Evolutionary conservation across 64 coral and sea anemone genomes (phyloP), one percentile per base, ranked within the genome.

Genomic region (Actinia equina): DNA sequence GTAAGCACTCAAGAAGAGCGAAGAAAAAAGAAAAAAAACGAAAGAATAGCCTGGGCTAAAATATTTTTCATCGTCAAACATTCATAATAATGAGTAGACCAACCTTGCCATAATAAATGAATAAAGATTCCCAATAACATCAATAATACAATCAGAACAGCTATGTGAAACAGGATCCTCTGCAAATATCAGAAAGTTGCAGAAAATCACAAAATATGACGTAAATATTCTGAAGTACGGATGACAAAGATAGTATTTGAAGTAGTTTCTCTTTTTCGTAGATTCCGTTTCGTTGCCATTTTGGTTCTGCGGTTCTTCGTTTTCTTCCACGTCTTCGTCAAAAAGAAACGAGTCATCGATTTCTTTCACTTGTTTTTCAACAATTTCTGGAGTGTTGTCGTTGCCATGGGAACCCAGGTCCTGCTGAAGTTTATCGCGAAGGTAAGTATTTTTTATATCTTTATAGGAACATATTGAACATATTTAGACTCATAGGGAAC

Each of bases 131-230:
- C 94, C 94, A 84, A 96, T 96, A 46, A 96, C 88, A 58, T 96
- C 94, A 62, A 96, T 93, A 11, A 96, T 80, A 22, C 94, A 93
- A 14, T 96, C 94, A 2, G 88, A 89, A 82, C 91, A 87, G 61
- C 94, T 96, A 41, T 96, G 94, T 17, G 94, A 96, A 26, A 96
- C 94, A 16, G 94, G 94, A 41, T 96, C 94, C 49, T 96, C 94
- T 71, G 94, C 94, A 81, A 96, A 93, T 45, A 96, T 96, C 9
- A 96, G 85, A 43, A 96, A 96, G 77, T 96, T 96, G 59, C 91
- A 96, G 81, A 96, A 96, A 27, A 96, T 91, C 16, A 96, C 94
- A 19, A 96, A 84, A 18, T 96, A 96, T 49, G 94, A 87, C 6
- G 94, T 96, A 3, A 82, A 37, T 20, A 96, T 57, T 17, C 94